A percentile compares a stretch with the other conserved stretches of the same genome.
phyloP scores from a whole-genome alignment of 2,888 invertebrate species.

The Melolontha melolontha region DNA sequence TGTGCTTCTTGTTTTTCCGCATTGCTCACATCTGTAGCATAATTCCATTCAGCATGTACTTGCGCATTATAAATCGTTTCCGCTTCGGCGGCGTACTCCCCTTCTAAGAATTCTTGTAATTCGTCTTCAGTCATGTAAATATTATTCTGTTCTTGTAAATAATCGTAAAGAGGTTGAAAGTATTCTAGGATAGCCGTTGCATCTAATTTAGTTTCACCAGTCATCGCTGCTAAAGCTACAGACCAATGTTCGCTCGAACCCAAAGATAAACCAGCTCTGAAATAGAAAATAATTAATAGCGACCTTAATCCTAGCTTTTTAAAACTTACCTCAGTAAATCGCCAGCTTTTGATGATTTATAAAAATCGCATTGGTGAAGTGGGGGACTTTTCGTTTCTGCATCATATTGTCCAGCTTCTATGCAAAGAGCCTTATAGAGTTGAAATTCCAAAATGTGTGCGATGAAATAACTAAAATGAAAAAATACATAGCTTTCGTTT shows the following conservation, averaged over 20 bases:
- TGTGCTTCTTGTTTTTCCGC: slow-evolving; percentile 50
- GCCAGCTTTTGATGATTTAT: slow-evolving; percentile 55
- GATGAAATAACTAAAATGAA: slow-evolving; percentile 71
- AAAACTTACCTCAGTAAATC: slow-evolving; percentile 68
- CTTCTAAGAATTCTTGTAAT: slow-evolving; percentile 22
- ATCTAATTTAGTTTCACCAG: slow-evolving; percentile 69
- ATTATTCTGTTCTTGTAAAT: slow-evolving; percentile 58
- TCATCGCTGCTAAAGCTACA: slow-evolving; percentile 71
- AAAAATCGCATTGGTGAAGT: slow-evolving; percentile 57
- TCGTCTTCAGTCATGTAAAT: slow-evolving; percentile 62
- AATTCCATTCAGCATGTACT: slow-evolving; percentile 40
- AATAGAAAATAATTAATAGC: slow-evolving; percentile 48
- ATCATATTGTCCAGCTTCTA: slow-evolving; percentile 73
- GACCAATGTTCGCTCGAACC: slow-evolving; percentile 69
- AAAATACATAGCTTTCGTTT: too few species aligned
- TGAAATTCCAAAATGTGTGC: slow-evolving; percentile 84
- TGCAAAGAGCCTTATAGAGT: slow-evolving; percentile 78
- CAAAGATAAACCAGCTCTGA: slow-evolving; percentile 66
- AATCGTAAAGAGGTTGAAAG: slow-evolving; percentile 70
- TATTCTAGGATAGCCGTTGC: slow-evolving; percentile 70
- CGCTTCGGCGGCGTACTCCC: slow-evolving; percentile 34
- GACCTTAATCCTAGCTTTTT: too few species aligned
- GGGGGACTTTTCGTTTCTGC: slow-evolving; percentile 63
- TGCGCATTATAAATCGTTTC: slow-evolving; percentile 16
- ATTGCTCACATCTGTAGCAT: slow-evolving; percentile 59